These are phyloP conservation scores for Nothoprocta perdicaria DNA, from an alignment of 2,113 vertebrate species.

Conservation along the genomic window DNA sequence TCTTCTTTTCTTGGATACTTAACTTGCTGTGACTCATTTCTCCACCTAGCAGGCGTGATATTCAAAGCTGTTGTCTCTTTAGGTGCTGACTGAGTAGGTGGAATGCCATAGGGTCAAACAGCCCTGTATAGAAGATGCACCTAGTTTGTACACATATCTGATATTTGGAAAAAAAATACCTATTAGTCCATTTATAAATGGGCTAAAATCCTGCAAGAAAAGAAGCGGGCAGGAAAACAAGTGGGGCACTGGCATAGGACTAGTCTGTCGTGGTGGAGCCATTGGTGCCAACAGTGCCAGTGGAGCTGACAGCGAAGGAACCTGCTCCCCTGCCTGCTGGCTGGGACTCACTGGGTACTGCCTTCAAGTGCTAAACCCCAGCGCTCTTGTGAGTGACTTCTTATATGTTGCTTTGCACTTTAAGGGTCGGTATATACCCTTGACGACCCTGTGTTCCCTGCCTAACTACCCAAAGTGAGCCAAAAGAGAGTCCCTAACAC, in stretches of 20 bases:
- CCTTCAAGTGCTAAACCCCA: neutral
- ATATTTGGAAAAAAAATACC: neutral
- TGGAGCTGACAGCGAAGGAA: too few relatives aligned
- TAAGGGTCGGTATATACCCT: neutral
- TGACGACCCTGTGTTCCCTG: neutral
- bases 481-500: neutral
- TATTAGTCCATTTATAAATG: neutral
- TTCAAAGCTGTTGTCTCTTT: neutral
- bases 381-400: neutral
- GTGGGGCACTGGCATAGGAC: too few relatives aligned
- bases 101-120: conserved; percentile 3
- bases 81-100: fast-evolving
- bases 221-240: neutral
- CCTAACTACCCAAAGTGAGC: neutral
- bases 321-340: too few relatives aligned
- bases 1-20: neutral
- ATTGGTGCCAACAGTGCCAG: too few relatives aligned
- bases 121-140: neutral
- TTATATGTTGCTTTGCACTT: neutral
- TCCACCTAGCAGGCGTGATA: neutral
- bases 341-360: neutral
- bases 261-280: too few relatives aligned
- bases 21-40: neutral
- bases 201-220: neutral
- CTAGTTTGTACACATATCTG: neutral